Base-by-base conservation (phyloP, 35 echinoderm and acorn worm genomes). In the Strongylocentrotus purpuratus region DNA sequence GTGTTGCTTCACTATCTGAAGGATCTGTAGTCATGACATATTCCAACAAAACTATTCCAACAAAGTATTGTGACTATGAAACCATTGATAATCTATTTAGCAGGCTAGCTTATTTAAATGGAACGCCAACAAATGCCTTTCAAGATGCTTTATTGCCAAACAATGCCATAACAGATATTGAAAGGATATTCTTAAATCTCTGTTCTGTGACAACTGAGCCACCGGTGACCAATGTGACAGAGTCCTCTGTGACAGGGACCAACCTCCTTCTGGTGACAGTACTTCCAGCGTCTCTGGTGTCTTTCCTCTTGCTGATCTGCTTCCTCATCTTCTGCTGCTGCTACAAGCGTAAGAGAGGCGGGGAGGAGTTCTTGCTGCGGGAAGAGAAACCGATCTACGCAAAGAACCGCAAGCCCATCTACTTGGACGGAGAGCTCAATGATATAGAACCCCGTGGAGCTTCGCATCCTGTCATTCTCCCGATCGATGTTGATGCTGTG, bases 341-440 rank as follows among this genome's bases (percentile, higher is more conserved):
- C 18, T 97, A 97, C 55, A 95, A 89, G 70, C 94, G 96, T 22
- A 95, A 94, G 25, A 31, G 96, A 41, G 86, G 47, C n/a, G 96
- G 96, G 13, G 94, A 93, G 71, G 94, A 95, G 48, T 97, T 97
- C 90, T 88, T 97, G 14, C 46, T 97, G 46, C 94, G 47, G 5
- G 96, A 95, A 31, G 96, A 97, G 46, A 95, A 92, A 45, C 45
- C 61, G 3, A 97, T 95, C 33, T 97, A 87, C 61, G 96, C 91
- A 20, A 50, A 93, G 46, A 95, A 97, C 90, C 94, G 96, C 33
- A 95, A 95, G 65, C 96, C 96, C 22, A 94, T 97, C 28, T 95
- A 94, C 85, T 78, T 97, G 17, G 58, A 95, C 14, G 65, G 94
- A 85, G 96, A 97, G 94, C 88, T 94, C 1, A 52, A 61, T 31